Base-by-base conservation (phyloP, 2,888 invertebrate species). In the Lasioglossum leucozonium region DNA sequence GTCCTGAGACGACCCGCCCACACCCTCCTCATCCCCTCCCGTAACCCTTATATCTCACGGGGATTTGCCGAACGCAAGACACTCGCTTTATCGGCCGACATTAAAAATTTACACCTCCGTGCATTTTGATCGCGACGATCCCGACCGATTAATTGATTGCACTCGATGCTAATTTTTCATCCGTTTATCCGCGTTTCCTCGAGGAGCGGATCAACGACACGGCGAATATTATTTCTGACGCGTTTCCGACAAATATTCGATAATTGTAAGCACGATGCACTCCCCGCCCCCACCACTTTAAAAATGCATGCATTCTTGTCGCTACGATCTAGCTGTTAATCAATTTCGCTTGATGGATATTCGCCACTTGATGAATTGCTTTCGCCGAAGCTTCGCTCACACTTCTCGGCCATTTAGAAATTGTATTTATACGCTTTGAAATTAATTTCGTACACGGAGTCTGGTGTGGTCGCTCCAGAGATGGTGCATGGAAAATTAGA, bases 91-190 rank as follows among this genome's bases (percentile, higher is more conserved):
- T 13, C 16, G 37, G 1, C 51, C 30, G 55, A 65, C 73, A 72
- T 85, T 84, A 81, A 73, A 79, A 77, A 85, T 86, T 78, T 71
- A 79, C 69, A 74, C 76, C 58, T 13, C 18, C 85, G 2, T 47
- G 69, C 75, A 65, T 73, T 34, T 37, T 26, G n/a, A 13, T 44
- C 40, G n/a, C 5, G 5, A 37, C 58, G 76, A 73, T 55, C 34
- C 34, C 16, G 47, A n/a, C 72, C 22, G 37, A 22, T 80, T 83
- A 84, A 85, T 84, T 85, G 73, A 85, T 84, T 80, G 58, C 76
- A 69, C 79, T 65, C 80, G 79, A 62, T 73, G 85, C 51, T 84
- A 79, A 84, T 85, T 76, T 79, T 30, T 37, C n/a, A 22, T 8
- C 34, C n/a, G 1, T 44, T 13, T 18, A 26, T 44, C 44, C 6